phyloP scores from a whole-genome alignment of 2,113 vertebrate genomes.

The Esox niger region DNA sequence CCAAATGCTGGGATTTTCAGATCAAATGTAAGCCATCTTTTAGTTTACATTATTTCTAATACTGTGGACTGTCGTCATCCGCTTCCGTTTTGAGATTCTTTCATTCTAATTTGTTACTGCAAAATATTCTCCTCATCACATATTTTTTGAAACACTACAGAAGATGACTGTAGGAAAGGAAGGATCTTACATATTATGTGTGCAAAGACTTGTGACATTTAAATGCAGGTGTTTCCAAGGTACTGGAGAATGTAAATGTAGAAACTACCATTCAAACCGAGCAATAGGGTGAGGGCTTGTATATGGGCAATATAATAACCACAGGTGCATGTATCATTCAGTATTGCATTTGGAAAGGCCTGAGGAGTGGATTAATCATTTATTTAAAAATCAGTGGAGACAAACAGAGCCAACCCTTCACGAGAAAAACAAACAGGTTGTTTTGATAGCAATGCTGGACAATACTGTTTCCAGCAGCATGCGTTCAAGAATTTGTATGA shows the following conservation, averaged over 20 bases:
- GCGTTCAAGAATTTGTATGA: neutral
- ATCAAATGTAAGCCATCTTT: too few species aligned
- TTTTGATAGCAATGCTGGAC: slow-evolving; percentile 25
- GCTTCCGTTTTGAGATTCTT: too few species aligned
- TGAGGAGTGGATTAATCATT: slow-evolving; percentile 64
- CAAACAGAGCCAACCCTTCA: slow-evolving; percentile 43
- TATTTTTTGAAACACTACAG: too few species aligned
- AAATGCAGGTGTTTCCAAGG: slow-evolving; percentile 64
- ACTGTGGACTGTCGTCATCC: too few species aligned
- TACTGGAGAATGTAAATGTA: slow-evolving; percentile 62
- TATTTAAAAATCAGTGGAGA: slow-evolving; percentile 49
- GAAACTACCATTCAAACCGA: slow-evolving; percentile 57
- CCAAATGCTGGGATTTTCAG: too few species aligned
- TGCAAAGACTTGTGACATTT: slow-evolving; percentile 3
- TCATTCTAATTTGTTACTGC: neutral
- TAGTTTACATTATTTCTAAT: too few species aligned
- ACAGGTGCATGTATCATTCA: slow-evolving; percentile 39
- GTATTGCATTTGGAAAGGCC: slow-evolving; percentile 42
- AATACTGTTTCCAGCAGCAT: slow-evolving; percentile 19
- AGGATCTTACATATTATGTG: neutral
- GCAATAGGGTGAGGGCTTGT: slow-evolving; percentile 18
- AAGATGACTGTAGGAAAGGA: too few species aligned
- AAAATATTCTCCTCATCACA: neutral
- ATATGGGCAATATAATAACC: slow-evolving; percentile 13
- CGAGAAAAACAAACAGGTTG: slow-evolving; percentile 22